These are phyloP conservation scores for Spodoptera picta DNA, from an alignment of 2,888 invertebrate genomes.

Conservation along the genomic window DNA sequence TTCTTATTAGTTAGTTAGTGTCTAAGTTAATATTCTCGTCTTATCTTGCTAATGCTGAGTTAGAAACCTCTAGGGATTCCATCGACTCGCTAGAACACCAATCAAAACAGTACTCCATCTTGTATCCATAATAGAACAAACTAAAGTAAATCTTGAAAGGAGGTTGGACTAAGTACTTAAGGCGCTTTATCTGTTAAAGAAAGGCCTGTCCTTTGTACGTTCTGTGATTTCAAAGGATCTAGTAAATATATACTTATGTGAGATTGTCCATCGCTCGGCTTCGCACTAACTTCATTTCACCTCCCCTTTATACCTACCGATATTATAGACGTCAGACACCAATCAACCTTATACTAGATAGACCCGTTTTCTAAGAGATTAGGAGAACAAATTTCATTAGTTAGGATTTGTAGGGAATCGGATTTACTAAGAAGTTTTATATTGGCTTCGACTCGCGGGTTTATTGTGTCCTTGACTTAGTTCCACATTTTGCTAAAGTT, in stretches of 20 bases:
- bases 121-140: slow-evolving; percentile 30
- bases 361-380: slow-evolving; percentile 32
- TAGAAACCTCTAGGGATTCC: slow-evolving; percentile 23
- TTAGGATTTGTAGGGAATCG: slow-evolving; percentile 44
- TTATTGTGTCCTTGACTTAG: slow-evolving; percentile 38
- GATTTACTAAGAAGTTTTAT: slow-evolving; percentile 48
- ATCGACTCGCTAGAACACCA: slow-evolving; percentile 7
- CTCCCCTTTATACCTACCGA: slow-evolving; percentile 8
- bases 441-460: slow-evolving; percentile 44
- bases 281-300: slow-evolving; percentile 38
- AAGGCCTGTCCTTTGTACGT: slow-evolving; percentile 23
- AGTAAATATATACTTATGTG: slow-evolving; percentile 23
- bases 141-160: slow-evolving; percentile 32
- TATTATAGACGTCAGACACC: slow-evolving; percentile 34
- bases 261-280: slow-evolving; percentile 21
- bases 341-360: slow-evolving; percentile 7
- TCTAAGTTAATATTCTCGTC: neutral
- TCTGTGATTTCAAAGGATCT: slow-evolving; percentile 20
- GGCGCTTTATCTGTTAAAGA: slow-evolving; percentile 23
- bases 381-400: slow-evolving; percentile 46
- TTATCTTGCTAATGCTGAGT: slow-evolving; percentile 16
- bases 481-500: slow-evolving; percentile 35
- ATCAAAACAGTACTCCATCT: slow-evolving; percentile 23
- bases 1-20: neutral
- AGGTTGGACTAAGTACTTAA: slow-evolving; percentile 31